Conservation (phyloP, 2,797 vertebrate species). For the Meda fulgida region DNA sequence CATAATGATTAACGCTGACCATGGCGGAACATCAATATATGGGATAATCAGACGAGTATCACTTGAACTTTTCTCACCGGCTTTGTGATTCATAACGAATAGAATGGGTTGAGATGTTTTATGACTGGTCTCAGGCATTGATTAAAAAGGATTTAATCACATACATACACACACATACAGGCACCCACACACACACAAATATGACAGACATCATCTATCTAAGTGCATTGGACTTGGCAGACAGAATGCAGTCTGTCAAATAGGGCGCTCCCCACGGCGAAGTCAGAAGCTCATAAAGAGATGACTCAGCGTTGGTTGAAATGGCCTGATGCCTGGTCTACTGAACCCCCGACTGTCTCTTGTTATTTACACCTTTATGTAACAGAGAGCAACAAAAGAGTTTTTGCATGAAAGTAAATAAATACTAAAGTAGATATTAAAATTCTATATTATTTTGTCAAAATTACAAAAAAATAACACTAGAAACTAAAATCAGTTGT, state of each 20-base stretch:
- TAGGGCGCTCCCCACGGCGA: conserved; percentile 6
- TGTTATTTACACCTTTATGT: conserved; percentile 36
- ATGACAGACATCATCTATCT: conserved; percentile 9
- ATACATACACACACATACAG: conserved; percentile 6
- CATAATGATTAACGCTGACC: conserved; percentile 24
- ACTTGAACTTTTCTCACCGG: conserved; percentile 54
- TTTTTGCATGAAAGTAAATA: conserved; percentile 1
- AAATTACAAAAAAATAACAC: not conserved
- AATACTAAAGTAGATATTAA: not conserved
- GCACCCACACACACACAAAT: conserved; percentile 7
- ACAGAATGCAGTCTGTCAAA: conserved; percentile 19
- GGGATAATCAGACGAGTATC: conserved; percentile 54
- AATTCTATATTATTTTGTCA: not conserved
- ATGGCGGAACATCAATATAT: conserved; percentile 50
- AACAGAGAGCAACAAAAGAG: conserved; percentile 2
- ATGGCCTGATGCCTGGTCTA: not conserved
- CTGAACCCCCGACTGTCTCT: conserved; percentile 6
- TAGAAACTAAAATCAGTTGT: not conserved
- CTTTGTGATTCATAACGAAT: conserved; percentile 35
- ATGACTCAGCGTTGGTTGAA: conserved; percentile 38
- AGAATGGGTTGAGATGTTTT: conserved; percentile 32
- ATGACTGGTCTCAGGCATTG: conserved; percentile 46
- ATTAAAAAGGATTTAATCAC: conserved; percentile 49
- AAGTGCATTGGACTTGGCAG: conserved; percentile 29
- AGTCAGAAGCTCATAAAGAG: conserved; percentile 31